Base-by-base conservation (phyloP, 2,797 vertebrate genomes). In the Poeciliopsis presidionis region DNA sequence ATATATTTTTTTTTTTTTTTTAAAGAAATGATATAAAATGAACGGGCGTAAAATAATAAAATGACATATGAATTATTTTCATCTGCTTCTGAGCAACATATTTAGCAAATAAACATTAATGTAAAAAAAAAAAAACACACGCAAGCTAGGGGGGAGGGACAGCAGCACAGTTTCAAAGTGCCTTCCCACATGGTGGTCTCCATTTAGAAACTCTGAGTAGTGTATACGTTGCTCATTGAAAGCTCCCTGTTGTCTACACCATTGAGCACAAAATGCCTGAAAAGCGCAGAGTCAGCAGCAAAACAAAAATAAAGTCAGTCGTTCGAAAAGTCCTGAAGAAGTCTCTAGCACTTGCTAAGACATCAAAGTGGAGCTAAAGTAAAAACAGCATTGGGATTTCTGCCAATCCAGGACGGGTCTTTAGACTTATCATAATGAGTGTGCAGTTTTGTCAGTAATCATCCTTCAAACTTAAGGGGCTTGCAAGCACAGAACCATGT, bases 391-490 rank as follows among this genome's bases (percentile, higher is more conserved):
- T 79, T 33, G 51, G 87, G 86, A 79, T 65, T 25, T 46, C 55
- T 76, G 85, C 91, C 90, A 89, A 30, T 22, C 77, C 74, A 73
- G 49, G 80, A 90, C 36, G 71, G 75, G 76, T 84, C 82, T 88
- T 90, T 88, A 80, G 83, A 86, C 85, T 85, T 88, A 91, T 92
- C 90, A 89, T 93, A 85, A 91, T 83, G 80, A 90, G 83, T 77
- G 78, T 75, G 87, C 76, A 82, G 84, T 91, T 91, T 89, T 84
- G 63, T 77, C 89, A 43, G 63, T 81, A 91, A 94, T 94, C 90
- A 88, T 88, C 82, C 88, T 90, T 88, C 81, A 94, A 93, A 93
- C 92, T 92, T 84, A 88, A 86, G 84, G 86, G 83, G 76, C 25
- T 87, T 75, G 72, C 82, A 76, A 78, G 77, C 77, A 59, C 69